Evolutionary conservation across 2,888 invertebrate genomes (phyloP), one percentile per base, ranked within the genome.

Genomic region (Cataglyphis altisquamis): DNA sequence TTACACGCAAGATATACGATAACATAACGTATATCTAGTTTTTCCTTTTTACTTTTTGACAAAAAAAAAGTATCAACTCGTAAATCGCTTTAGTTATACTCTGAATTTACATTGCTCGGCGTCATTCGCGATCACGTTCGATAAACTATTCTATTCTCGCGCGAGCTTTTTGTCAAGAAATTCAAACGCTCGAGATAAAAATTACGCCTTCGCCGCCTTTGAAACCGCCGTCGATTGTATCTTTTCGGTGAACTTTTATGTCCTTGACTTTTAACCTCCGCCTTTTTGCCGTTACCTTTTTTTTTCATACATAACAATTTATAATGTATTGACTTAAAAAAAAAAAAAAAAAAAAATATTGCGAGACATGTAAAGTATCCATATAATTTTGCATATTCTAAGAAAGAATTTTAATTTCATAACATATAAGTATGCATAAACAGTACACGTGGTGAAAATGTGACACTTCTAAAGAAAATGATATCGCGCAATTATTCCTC

Each of bases 161-260:
- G 63, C 10, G 10, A 81, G 32, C 55, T 66, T 78, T 83, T 73
- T 21, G 57, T 64, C 57, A n/a, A 12, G 74, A 70, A 89, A 25
- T 89, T 88, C 89, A 89, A 87, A 25, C 18, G 89, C 41, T 87
- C 88, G 85, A 89, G 84, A 87, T 83, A 81, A 74, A 85, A 88
- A 63, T 60, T 84, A 55, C 66, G 87, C 70, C 85, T 45, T 45
- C 57, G 64, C 52, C 39, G 21, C 63, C 48, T 36, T 48, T n/a
- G 39, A 39, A 52, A 52, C 12, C 25, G n/a, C n/a, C 21, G 6
- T 32, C 64, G 52, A 75, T 39, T 25, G n/a, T 32, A 57, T 29
- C 32, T 25, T 74, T 62, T 36, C 15, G n/a, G 3, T 64, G 32
- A 21, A 68, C 9, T 78, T 57, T 64, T 64, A 52, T 64, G n/a